Base-by-base conservation (phyloP, 2,888 invertebrate genomes). In the Oxystoma pomonae region DNA sequence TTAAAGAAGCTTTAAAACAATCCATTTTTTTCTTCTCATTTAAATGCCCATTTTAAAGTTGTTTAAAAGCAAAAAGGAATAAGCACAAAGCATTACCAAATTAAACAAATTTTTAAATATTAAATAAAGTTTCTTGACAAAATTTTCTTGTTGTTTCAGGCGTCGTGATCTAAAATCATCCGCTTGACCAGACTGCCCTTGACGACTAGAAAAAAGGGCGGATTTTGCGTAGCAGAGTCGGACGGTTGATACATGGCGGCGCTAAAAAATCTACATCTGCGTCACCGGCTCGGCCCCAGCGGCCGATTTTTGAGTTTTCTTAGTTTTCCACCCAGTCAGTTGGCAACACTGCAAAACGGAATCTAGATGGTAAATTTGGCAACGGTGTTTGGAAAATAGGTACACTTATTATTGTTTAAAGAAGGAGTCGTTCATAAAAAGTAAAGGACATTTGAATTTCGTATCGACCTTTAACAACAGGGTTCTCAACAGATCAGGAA, bases 101-200 rank as follows among this genome's bases (percentile, higher is more conserved):
- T n/a, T n/a, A n/a, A n/a, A n/a, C n/a, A n/a, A n/a, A n/a, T n/a
- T n/a, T n/a, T n/a, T n/a, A n/a, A n/a, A n/a, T n/a, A n/a, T n/a
- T n/a, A n/a, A n/a, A n/a, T n/a, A n/a, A n/a, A n/a, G n/a, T n/a
- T n/a, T n/a, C n/a, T n/a, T n/a, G n/a, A n/a, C n/a, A 35, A 35
- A 12, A 35, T 35, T 35, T 35, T 35, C 12, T 35, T 57, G 5
- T 65, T 60, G 51, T 68, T 68, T 20, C 63, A 68, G 68, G 81
- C 83, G 77, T 89, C 90, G 85, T 90, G 89, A 90, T 83, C 88
- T 81, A 82, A 82, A 77, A 82, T 77, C 67, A 77, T 83, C 74
- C 76, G 73, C 69, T 77, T 75, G 68, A 77, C 76, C 71, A 73
- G 62, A 61, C 62, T 66, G 66, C 67, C 66, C 50, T 55, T 67